A percentile compares a stretch with the other conserved stretches of the same genome.
Evolutionary conservation across 2,797 vertebrate species (phyloP).

Genomic region (Craterocephalus amniculus): DNA sequence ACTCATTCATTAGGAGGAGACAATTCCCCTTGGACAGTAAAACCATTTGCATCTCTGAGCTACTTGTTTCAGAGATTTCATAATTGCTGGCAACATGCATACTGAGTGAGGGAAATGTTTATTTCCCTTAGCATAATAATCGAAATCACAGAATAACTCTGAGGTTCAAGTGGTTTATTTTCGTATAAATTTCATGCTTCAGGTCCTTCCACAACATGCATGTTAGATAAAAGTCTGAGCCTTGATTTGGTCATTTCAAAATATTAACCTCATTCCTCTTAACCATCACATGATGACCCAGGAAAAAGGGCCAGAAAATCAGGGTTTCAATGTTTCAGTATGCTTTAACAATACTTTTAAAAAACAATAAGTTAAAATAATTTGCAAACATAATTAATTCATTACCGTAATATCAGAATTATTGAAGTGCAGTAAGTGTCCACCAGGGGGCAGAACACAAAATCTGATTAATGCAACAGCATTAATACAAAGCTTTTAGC

Average conservation of each 20-base stretch:
- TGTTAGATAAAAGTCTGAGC: background rate
- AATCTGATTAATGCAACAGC: too few species aligned
- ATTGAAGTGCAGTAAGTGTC: too few species aligned
- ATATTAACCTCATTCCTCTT: background rate
- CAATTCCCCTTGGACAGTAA: slow-evolving; percentile 14
- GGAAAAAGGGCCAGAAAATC: too few species aligned
- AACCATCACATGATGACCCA: too few species aligned
- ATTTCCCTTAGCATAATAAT: background rate
- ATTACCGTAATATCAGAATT: too few species aligned
- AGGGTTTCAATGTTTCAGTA: too few species aligned
- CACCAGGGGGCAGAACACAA: too few species aligned
- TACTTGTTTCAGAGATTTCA: slow-evolving; percentile 2
- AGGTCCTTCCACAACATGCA: background rate
- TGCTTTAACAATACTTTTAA: too few species aligned
- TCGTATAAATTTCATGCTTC: background rate
- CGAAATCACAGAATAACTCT: background rate
- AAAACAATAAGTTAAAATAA: too few species aligned
- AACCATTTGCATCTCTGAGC: slow-evolving; percentile 26
- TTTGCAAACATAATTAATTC: too few species aligned
- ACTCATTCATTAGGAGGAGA: slow-evolving; percentile 16
- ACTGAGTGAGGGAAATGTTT: slow-evolving; percentile 19
- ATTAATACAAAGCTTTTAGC: too few species aligned
- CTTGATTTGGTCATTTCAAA: background rate
- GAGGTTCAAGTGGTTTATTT: background rate
- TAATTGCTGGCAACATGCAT: slow-evolving; percentile 38